Base-by-base conservation (phyloP, 2,113 vertebrate genomes). In the Petrocephalus microphthalmus region DNA sequence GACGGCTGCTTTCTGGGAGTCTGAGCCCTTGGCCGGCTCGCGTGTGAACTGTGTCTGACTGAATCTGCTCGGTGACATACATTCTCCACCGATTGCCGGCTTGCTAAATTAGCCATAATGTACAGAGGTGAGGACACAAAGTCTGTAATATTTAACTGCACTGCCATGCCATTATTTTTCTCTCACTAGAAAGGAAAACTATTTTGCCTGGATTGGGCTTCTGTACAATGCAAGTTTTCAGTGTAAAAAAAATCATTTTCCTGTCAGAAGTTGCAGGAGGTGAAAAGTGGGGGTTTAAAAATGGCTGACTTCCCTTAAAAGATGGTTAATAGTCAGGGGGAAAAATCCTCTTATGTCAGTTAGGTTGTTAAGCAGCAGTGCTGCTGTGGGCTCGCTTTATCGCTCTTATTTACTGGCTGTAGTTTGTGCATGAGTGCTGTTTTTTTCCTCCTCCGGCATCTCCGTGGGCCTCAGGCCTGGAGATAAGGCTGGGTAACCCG, bases 271-370 rank as follows among this genome's bases (percentile, higher is more conserved):
- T 84, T 84, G 82, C 56, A 85, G 64, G 25, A 25, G 78, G 29
- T 83, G 71, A 51, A 67, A 89, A 85, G 37, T 54, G 64, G 47
- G 83, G 49, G 71, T 74, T 74, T 45, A 60, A 88, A 88, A 88
- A 88, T 45, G 87, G 78, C 87, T 84, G 87, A 88, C 78, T 57
- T 84, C 54, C 54, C 74, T 88, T 84, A 88, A 88, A 88, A 83
- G 52, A 53, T 49, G 78, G 88, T 54, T 85, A 89, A 89, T 89
- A 86, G 60, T 71, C 64, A 86, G 85, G 52, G 53, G 82, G 11
- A 64, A 86, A 89, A 85, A 89, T 89, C 84, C 88, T 74, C 88
- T 89, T 89, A 89, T 71, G 60, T 85, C 84, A 54, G 85, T 89
- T 10, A 64, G 71, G 33, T 78, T 89, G 45, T 87, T 87, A 89